Conservation (phyloP, 2,113 vertebrate species). For the Sylvilagus bachmani region DNA sequence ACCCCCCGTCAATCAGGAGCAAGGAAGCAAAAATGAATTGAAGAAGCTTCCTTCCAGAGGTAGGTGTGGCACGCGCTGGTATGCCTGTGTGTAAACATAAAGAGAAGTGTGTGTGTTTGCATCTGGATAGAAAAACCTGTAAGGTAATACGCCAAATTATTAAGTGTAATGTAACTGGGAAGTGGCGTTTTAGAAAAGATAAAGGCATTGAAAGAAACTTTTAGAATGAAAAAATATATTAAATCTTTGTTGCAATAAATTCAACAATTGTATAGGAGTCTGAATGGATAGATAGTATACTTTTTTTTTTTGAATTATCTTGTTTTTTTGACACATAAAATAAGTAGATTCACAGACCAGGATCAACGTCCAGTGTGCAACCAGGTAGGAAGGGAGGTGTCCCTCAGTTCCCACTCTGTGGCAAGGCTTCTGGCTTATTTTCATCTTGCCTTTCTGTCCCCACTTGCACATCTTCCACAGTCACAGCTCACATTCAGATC, state of each 20-base stretch:
- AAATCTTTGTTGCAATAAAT: not conserved
- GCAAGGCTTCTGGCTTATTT: not conserved
- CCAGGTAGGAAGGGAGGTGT: not conserved
- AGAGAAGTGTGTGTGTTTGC: not conserved
- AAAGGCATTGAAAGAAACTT: not conserved
- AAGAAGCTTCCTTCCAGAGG: conserved; percentile 4
- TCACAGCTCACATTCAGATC: not conserved
- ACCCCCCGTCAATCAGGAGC: not conserved
- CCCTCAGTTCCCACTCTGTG: not conserved
- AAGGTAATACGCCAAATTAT: conserved; percentile 30
- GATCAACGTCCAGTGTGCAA: not conserved
- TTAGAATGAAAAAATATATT: not conserved
- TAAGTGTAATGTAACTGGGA: not conserved
- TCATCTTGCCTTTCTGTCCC: too few species aligned
- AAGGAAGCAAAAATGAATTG: not conserved
- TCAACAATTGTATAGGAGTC: not conserved
- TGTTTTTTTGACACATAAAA: conserved; percentile 23
- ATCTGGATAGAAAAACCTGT: not conserved
- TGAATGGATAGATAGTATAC: not conserved
- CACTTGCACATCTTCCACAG: not conserved
- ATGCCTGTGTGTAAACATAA: not conserved
- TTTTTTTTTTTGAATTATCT: not conserved
- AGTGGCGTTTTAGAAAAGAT: not conserved
- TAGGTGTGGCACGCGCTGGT: not conserved
- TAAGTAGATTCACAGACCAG: not conserved